Evolutionary conservation across 2,888 invertebrate species (phyloP).

Genomic region (Lasioglossum villosulum): DNA sequence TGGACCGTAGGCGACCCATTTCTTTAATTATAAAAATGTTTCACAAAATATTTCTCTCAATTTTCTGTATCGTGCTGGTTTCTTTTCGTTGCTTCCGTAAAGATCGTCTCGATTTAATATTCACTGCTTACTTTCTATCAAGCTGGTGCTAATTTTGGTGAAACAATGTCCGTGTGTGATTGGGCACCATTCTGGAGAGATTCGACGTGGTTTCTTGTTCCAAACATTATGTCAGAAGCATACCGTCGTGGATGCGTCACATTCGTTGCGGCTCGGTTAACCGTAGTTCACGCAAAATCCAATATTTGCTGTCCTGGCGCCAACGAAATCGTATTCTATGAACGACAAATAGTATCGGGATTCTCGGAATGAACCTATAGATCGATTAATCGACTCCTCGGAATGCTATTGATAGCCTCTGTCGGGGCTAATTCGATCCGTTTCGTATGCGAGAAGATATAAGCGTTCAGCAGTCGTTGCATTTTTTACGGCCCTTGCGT

Average conservation of each 20-base stretch:
- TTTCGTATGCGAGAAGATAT: constrained; percentile 10
- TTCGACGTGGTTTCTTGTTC: background rate
- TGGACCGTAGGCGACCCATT: background rate
- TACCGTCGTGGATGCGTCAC: background rate
- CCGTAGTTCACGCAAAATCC: background rate
- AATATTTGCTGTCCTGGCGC: constrained; percentile 10
- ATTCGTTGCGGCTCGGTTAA: background rate
- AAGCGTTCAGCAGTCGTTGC: too few species aligned
- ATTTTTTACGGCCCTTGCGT: background rate
- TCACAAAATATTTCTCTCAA: too few species aligned
- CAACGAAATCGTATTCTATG: background rate
- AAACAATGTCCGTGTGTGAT: background rate
- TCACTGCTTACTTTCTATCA: background rate
- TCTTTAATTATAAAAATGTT: too few species aligned
- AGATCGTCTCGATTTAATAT: background rate
- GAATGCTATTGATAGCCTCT: background rate
- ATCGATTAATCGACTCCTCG: background rate
- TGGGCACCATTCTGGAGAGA: background rate
- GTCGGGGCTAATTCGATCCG: constrained; percentile 14
- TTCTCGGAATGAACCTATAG: background rate
- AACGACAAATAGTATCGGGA: background rate
- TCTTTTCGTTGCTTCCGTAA: background rate
- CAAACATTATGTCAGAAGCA: background rate
- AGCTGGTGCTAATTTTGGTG: background rate
- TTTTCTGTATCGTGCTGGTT: background rate